Percentiles rank a stretch among this genome's conserved stretches.
phyloP scores from a whole-genome alignment of 1,140 invertebrate genomes.

The Drosophila bocki region DNA sequence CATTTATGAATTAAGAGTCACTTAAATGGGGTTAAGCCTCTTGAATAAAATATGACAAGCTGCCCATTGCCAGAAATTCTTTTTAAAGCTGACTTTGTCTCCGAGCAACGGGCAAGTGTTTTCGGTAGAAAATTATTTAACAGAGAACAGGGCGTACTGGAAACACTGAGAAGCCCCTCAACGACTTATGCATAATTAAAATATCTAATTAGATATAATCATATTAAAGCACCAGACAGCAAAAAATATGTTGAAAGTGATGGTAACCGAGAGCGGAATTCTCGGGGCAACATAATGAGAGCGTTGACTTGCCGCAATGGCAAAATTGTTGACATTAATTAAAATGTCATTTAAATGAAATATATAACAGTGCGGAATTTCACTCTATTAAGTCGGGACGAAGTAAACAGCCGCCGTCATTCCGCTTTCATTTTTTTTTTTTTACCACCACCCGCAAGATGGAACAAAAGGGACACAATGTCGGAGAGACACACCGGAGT shows the following conservation, averaged over 20 bases:
- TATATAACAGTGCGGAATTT: slow-evolving; percentile 75
- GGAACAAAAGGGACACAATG: slow-evolving; percentile 29
- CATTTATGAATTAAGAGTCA: slow-evolving; percentile 12
- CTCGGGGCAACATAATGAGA: slow-evolving; percentile 38
- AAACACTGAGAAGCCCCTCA: slow-evolving; percentile 7
- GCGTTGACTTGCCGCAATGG: slow-evolving; percentile 53
- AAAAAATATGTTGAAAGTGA: slow-evolving; percentile 30
- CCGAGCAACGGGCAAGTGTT: neutral
- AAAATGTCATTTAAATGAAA: slow-evolving; percentile 84
- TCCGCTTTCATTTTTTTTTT: slow-evolving; percentile 4
- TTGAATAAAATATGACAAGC: slow-evolving; percentile 21
- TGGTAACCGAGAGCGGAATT: slow-evolving; percentile 19
- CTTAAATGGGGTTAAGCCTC: slow-evolving; percentile 28
- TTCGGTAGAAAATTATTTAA: slow-evolving; percentile 20
- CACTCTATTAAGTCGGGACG: slow-evolving; percentile 54
- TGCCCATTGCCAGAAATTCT: neutral
- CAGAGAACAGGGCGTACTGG: neutral
- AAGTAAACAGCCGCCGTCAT: slow-evolving; percentile 36
- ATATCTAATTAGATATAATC: slow-evolving; percentile 50
- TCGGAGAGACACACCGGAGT: slow-evolving; percentile 10
- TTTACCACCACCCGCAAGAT: neutral
- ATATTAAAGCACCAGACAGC: slow-evolving; percentile 36
- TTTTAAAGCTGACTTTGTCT: neutral
- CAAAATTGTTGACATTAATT: slow-evolving; percentile 83
- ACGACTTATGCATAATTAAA: slow-evolving; percentile 43